phyloP scores from a whole-genome alignment of 2,888 invertebrate species.

The Hypselothyrea guttata region DNA sequence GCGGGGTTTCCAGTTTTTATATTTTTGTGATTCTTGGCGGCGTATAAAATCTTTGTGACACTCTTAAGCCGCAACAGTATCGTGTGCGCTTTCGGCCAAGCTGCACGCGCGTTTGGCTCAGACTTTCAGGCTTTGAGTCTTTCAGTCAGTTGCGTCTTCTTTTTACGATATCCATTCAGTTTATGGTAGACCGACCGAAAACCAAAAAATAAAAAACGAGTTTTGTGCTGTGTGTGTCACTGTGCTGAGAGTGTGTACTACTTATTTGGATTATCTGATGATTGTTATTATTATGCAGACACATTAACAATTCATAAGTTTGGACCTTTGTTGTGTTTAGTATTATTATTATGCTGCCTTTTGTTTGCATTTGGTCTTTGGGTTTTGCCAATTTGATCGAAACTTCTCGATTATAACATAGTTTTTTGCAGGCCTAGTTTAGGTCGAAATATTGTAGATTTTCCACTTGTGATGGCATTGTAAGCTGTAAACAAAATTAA shows the following conservation, averaged over 20 bases:
- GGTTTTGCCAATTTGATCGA: conserved; percentile 23
- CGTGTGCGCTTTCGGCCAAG: conserved; percentile 60
- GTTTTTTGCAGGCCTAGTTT: conserved; percentile 1
- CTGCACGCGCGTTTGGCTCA: conserved; percentile 48
- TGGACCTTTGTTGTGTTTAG: conserved; percentile 7
- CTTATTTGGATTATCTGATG: conserved; percentile 48
- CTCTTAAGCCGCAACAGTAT: conserved; percentile 71
- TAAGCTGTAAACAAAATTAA: neutral
- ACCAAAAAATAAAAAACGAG: conserved; percentile 55
- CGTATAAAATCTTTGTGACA: conserved; percentile 64
- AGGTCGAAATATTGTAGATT: neutral
- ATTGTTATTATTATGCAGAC: conserved; percentile 33
- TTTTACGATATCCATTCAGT: conserved; percentile 10
- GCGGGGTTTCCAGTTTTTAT: conserved; percentile 51
- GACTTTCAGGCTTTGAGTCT: no score
- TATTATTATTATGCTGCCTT: conserved; percentile 4
- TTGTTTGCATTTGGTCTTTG: conserved; percentile 17
- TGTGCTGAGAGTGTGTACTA: conserved; percentile 60
- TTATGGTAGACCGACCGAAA: conserved; percentile 12
- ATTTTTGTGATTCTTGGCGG: conserved; percentile 58
- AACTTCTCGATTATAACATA: conserved; percentile 18
- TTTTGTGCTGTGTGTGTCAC: conserved; percentile 40
- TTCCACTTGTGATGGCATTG: neutral
- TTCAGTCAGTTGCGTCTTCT: conserved; percentile 7
- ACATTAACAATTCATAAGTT: conserved; percentile 59